Evolutionary conservation across 1,140 invertebrate genomes (phyloP).

Genomic region (Caerostris darwini): DNA sequence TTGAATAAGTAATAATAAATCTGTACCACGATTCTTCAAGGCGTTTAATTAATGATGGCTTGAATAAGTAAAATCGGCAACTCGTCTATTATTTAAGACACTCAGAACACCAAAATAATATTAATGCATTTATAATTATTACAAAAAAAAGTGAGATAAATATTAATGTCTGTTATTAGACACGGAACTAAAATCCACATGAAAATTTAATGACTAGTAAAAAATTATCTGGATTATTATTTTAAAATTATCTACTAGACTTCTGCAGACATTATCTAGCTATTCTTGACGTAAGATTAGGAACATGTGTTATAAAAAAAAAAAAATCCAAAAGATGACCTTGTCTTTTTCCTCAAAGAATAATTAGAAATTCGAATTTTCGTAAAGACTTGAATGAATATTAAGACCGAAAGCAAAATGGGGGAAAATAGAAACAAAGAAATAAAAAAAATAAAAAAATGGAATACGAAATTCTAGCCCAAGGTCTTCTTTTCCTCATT

Average conservation of each 20-base stretch:
- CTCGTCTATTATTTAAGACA: no score
- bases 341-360: slow-evolving; percentile 16
- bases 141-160: no score
- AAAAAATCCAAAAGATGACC: not conserved
- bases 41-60: no score
- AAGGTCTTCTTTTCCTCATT: slow-evolving; percentile 32
- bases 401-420: not conserved
- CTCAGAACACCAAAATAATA: no score
- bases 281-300: not conserved
- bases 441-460: not conserved
- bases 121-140: no score
- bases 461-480: slow-evolving; percentile 1
- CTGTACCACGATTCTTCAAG: no score
- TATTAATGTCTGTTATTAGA: no score
- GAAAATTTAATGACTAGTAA: no score
- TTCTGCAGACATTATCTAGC: not conserved
- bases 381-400: not conserved
- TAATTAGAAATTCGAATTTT: slow-evolving; percentile 29
- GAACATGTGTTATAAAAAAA: slow-evolving; percentile 12
- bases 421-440: not conserved
- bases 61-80: no score
- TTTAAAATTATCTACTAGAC: not conserved
- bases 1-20: no score
- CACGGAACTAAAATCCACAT: no score
- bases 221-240: not conserved